Percentiles rank a stretch among this genome's conserved stretches.
These are phyloP conservation scores for Iguana delicatissima DNA, from an alignment of 2,797 vertebrate species.

Conservation along the genomic window DNA sequence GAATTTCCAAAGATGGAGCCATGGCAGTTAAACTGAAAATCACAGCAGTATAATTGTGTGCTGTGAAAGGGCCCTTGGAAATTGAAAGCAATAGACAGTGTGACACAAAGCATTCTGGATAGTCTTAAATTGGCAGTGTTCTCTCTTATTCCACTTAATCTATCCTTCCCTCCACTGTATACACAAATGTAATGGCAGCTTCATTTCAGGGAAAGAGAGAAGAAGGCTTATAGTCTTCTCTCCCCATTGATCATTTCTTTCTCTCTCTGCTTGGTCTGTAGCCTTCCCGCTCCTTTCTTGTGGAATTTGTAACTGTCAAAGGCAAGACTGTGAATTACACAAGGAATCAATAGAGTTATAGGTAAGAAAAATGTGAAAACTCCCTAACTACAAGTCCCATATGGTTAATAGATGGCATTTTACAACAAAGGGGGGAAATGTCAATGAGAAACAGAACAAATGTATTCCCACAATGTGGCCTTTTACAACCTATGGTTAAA, in stretches of 20 bases:
- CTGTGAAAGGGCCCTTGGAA: neutral
- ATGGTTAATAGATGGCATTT: conserved; percentile 30
- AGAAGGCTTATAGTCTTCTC: neutral
- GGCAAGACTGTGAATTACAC: conserved; percentile 40
- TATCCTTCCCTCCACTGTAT: neutral
- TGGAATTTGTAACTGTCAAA: conserved; percentile 53
- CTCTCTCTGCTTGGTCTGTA: conserved; percentile 36
- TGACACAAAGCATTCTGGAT: conserved; percentile 11
- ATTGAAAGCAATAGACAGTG: conserved; percentile 16
- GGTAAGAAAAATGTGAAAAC: conserved; percentile 47
- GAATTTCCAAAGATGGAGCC: too few species aligned
- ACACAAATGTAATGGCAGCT: neutral
- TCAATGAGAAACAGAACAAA: neutral
- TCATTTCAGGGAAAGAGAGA: neutral
- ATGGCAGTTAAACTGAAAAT: too few species aligned
- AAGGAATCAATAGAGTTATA: conserved; percentile 34
- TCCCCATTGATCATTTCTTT: conserved; percentile 36
- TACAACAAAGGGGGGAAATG: conserved; percentile 9
- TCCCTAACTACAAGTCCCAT: conserved; percentile 35
- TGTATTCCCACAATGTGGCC: neutral
- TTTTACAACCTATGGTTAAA: neutral
- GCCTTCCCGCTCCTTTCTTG: neutral
- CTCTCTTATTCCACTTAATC: conserved; percentile 4
- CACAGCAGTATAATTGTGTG: too few species aligned
- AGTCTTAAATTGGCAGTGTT: neutral